Conservation (phyloP, 1,140 invertebrate genomes). For the Papilio glaucus region DNA sequence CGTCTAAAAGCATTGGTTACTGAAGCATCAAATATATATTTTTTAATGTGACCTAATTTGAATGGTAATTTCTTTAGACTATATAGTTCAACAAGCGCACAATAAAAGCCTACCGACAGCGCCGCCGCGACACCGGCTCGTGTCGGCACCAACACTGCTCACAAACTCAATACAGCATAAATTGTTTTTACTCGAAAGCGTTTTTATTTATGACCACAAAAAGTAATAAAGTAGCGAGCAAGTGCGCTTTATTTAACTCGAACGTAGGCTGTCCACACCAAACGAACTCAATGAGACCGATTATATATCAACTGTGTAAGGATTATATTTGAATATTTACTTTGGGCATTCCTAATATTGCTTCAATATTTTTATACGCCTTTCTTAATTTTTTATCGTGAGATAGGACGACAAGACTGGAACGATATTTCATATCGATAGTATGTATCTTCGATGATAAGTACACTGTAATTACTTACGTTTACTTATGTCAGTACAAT, state of each 20-base stretch:
- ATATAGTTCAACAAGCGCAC: background rate
- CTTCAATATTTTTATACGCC: background rate
- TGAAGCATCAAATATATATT: too few relatives aligned
- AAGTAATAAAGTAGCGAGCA: slow-evolving; percentile 76
- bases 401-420: too few relatives aligned
- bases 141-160: slow-evolving; percentile 27
- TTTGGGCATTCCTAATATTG: background rate
- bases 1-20: too few relatives aligned
- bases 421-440: too few relatives aligned
- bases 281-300: background rate
- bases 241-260: slow-evolving; percentile 79
- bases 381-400: too few relatives aligned
- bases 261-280: slow-evolving; percentile 48
- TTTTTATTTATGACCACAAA: slow-evolving; percentile 78
- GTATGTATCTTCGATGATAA: too few relatives aligned
- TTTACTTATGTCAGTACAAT: too few relatives aligned
- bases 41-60: too few relatives aligned
- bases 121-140: background rate
- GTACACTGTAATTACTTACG: too few relatives aligned
- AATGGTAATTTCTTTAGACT: background rate
- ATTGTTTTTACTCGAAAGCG: slow-evolving; percentile 73
- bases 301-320: background rate
- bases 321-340: background rate
- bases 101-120: slow-evolving; percentile 28
- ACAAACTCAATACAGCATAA: slow-evolving; percentile 63